phyloP scores from a whole-genome alignment of 35 echinoderm and acorn worm genomes.

The Hemicentrotus pulcherrimus region DNA sequence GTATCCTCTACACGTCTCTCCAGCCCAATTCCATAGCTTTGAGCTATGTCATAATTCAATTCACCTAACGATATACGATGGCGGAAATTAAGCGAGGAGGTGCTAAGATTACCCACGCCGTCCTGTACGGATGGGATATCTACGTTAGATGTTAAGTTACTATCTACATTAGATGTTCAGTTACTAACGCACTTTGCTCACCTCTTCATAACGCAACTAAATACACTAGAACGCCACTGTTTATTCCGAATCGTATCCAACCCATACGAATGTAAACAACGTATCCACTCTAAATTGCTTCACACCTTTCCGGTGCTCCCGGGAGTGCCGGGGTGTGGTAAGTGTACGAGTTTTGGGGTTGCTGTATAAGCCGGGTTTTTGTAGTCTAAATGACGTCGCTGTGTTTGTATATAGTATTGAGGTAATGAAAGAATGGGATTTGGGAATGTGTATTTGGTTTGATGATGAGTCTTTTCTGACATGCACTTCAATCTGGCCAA shows the following conservation, averaged over 20 bases:
- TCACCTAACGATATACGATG: conserved; percentile 1
- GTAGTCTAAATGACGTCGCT: neutral
- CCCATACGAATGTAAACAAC: neutral
- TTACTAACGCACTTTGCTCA: neutral
- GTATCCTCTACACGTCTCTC: neutral
- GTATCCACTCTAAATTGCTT: neutral
- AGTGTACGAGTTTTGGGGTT: too few species aligned
- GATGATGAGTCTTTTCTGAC: too few species aligned
- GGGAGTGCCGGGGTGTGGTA: neutral
- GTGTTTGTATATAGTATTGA: neutral
- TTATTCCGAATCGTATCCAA: neutral
- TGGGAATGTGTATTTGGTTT: too few species aligned
- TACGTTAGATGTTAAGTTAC: neutral
- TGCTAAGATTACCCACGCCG: neutral
- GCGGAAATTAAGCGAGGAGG: neutral
- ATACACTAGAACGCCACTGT: neutral
- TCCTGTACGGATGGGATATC: neutral
- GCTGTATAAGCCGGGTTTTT: neutral
- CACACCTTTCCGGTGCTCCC: neutral
- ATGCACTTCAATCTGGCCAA: too few species aligned
- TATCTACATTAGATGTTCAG: neutral
- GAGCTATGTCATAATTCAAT: neutral
- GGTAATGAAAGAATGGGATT: neutral
- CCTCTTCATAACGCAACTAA: neutral
- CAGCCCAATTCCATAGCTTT: neutral